Evolutionary conservation across 2,888 invertebrate genomes (phyloP), one percentile per base, ranked within the genome.

Genomic region (Heliothis peltigera): DNA sequence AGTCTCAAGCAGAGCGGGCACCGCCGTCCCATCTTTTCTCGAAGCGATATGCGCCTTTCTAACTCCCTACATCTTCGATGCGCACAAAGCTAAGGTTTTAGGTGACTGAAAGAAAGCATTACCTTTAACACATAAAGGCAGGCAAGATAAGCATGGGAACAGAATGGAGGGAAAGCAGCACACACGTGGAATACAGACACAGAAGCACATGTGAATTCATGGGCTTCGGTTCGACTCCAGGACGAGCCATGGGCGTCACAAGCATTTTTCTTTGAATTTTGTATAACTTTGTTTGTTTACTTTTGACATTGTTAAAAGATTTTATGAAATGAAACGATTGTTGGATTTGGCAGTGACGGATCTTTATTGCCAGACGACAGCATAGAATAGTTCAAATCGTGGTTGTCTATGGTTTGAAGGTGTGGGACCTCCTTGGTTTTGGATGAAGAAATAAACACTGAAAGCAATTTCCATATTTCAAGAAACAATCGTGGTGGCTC

Each of bases 101-200:
- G n/a, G n/a, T n/a, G n/a, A n/a, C n/a, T n/a, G n/a, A n/a, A n/a
- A n/a, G n/a, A n/a, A n/a, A n/a, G n/a, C 32, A 60, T 54, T 77
- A 88, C 88, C 86, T 87, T 85, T 85, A 21, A 89, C 32, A 73
- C 89, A 90, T 43, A 87, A 25, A 0, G 90, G 90, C n/a, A 90
- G 72, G 60, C 90, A 90, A 3, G 90, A 79, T 12, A 90, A 73
- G 62, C 90, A 90, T 2, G 90, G 90, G 15, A 86, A 73, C 2
- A 88, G 43, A 1, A 89, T 60, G 0, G 89, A 90, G 0, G 90
- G 90, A 53, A 81, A 90, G 21, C 86, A 88, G 64, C 89, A 90
- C 22, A 86, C 12, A 2, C 82, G 80, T 0, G 90, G 90, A 0
- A 84, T 83, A 52, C 90, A 90, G 22, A 90, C 54, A 72, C 90